phyloP scores from a whole-genome alignment of 1,140 invertebrate species.

The Calliopsis andreniformis region DNA sequence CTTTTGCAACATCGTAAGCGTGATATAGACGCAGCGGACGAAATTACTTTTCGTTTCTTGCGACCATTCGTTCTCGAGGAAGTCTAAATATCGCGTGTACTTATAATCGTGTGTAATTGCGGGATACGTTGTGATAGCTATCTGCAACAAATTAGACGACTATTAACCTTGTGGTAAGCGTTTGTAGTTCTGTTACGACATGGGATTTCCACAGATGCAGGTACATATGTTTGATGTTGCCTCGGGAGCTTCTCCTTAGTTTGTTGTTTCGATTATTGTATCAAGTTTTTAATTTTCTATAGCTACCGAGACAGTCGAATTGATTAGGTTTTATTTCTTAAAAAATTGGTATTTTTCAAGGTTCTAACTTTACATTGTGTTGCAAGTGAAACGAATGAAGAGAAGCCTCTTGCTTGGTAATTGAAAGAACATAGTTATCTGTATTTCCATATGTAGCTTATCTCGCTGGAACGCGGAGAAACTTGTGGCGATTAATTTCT shows the following conservation, averaged over 20 bases:
- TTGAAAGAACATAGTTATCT: not conserved
- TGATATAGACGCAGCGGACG: too few species aligned
- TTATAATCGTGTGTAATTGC: not conserved
- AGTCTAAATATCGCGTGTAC: not conserved
- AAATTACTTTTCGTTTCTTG: not conserved
- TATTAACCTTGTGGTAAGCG: too few species aligned
- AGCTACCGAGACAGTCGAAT: too few species aligned
- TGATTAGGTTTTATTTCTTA: too few species aligned
- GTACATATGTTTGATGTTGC: too few species aligned
- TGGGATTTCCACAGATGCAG: too few species aligned
- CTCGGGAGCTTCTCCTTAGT: too few species aligned
- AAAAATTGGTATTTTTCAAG: not conserved
- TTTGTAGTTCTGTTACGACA: too few species aligned
- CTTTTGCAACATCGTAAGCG: not conserved
- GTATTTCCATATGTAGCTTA: not conserved
- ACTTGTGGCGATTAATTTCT: conserved; percentile 8
- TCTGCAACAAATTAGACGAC: too few species aligned
- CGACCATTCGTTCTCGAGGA: not conserved
- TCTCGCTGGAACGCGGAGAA: not conserved
- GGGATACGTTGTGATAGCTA: too few species aligned
- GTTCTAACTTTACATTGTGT: not conserved
- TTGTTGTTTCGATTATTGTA: too few species aligned
- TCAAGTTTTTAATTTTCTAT: too few species aligned
- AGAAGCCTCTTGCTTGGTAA: not conserved
- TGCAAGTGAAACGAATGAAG: not conserved